Conservation (phyloP, 2,888 invertebrate species). For the Agrypnus murinus region DNA sequence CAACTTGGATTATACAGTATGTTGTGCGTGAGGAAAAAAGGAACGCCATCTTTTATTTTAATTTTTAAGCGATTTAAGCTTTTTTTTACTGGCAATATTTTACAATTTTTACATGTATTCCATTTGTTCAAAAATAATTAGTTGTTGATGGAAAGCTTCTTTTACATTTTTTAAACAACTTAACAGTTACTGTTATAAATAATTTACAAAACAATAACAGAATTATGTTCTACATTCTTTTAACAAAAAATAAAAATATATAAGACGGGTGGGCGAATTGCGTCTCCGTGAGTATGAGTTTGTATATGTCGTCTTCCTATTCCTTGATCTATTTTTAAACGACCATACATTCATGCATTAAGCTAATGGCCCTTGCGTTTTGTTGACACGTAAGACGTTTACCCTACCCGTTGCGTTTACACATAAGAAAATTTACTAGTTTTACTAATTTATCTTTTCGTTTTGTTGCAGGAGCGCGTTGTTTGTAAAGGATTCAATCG, state of each 20-base stretch:
- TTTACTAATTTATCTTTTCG: conserved; percentile 32
- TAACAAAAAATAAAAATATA: neutral
- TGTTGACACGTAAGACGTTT: conserved; percentile 10
- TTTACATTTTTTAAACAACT: no score
- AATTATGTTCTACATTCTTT: neutral
- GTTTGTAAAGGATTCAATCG: conserved; percentile 78
- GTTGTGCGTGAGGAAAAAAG: no score
- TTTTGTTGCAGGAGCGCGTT: conserved; percentile 67
- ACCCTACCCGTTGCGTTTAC: neutral
- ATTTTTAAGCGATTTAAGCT: no score
- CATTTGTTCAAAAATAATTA: no score
- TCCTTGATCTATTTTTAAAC: conserved; percentile 13
- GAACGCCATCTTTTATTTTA: no score
- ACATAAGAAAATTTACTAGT: neutral
- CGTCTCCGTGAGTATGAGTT: no score
- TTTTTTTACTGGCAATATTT: no score
- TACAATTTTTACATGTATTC: no score
- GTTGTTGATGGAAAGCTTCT: no score
- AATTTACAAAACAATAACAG: no score
- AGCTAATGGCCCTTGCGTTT: conserved; percentile 13
- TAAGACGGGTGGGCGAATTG: conserved; percentile 17
- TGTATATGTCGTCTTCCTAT: conserved; percentile 4
- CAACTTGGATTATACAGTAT: no score
- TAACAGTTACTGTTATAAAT: no score
- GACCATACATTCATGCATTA: conserved; percentile 2